Conservation (phyloP, 2,797 vertebrate species). For the Syngnathus acus region DNA sequence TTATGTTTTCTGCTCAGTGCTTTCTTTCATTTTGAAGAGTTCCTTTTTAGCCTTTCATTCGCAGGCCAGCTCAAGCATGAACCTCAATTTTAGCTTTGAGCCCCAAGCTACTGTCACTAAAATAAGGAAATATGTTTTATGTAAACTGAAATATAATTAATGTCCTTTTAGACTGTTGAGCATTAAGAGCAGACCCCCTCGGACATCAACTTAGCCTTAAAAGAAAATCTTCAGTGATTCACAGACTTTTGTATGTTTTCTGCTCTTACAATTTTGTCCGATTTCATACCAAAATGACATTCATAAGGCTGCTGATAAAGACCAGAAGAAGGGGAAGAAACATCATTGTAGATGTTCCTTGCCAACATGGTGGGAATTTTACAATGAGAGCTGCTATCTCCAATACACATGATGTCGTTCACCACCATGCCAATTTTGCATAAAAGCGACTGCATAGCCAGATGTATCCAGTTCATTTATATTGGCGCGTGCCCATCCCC, state of each 20-base stretch:
- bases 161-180: slow-evolving; percentile 57
- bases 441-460: too few relatives aligned
- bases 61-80: slow-evolving; percentile 58
- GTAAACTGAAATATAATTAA: slow-evolving; percentile 56
- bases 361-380: too few relatives aligned
- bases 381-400: too few relatives aligned
- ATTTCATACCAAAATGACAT: neutral
- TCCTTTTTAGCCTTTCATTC: slow-evolving; percentile 52
- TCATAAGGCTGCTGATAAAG: too few relatives aligned
- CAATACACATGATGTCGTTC: too few relatives aligned
- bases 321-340: too few relatives aligned
- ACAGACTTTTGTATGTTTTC: slow-evolving; percentile 13
- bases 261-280: neutral
- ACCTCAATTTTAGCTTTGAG: slow-evolving; percentile 27
- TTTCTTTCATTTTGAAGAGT: slow-evolving; percentile 31
- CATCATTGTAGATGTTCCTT: too few relatives aligned
- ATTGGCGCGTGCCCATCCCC: neutral
- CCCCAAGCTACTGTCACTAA: slow-evolving; percentile 49
- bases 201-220: slow-evolving; percentile 33
- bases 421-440: too few relatives aligned
- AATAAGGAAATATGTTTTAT: slow-evolving; percentile 60
- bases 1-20: slow-evolving; percentile 15
- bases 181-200: slow-evolving; percentile 33
- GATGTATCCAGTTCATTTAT: neutral
- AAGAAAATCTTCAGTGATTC: slow-evolving; percentile 32